Percentiles rank a stretch among this genome's conserved stretches.
These are phyloP conservation scores for Apostichopus leukothele DNA, from an alignment of 53 echinoderm and acorn worm species.

Conservation along the genomic window DNA sequence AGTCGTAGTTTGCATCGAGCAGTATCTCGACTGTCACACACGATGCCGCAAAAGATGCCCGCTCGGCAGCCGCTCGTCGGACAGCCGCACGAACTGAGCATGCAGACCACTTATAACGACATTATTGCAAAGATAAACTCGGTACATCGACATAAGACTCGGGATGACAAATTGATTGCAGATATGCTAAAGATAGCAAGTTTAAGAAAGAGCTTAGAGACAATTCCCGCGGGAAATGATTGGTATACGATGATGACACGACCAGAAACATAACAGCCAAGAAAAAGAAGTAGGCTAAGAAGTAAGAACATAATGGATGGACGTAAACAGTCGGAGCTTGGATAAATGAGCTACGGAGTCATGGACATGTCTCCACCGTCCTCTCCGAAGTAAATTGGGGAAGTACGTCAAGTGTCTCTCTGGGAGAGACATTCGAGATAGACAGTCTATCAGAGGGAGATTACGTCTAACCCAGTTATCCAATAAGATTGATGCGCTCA, in stretches of 20 bases:
- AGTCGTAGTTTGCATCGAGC: too few species aligned
- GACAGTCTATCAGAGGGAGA: constrained; percentile 6
- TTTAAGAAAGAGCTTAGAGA: background rate
- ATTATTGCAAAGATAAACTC: constrained; percentile 13
- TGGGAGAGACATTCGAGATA: background rate
- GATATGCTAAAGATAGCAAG: constrained; percentile 4
- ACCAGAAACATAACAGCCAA: background rate
- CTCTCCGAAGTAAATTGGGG: background rate
- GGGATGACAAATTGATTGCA: constrained; percentile 30
- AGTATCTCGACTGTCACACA: too few species aligned
- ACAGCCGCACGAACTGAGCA: background rate
- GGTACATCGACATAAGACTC: constrained; percentile 8
- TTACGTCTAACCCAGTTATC: constrained; percentile 25
- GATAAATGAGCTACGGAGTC: background rate
- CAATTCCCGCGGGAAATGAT: constrained; percentile 23
- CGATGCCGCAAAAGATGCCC: too few species aligned
- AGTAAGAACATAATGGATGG: background rate
- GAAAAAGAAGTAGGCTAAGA: background rate
- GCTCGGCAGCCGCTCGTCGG: background rate
- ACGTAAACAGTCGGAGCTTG: background rate
- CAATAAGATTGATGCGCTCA: background rate
- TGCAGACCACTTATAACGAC: background rate
- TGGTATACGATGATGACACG: background rate
- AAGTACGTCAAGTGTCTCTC: constrained; percentile 16
- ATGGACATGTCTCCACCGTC: background rate